Percentiles rank a stretch among this genome's conserved stretches.
Evolutionary conservation across 2,113 vertebrate genomes (phyloP).

Genomic region (Rhynchomys soricoides): DNA sequence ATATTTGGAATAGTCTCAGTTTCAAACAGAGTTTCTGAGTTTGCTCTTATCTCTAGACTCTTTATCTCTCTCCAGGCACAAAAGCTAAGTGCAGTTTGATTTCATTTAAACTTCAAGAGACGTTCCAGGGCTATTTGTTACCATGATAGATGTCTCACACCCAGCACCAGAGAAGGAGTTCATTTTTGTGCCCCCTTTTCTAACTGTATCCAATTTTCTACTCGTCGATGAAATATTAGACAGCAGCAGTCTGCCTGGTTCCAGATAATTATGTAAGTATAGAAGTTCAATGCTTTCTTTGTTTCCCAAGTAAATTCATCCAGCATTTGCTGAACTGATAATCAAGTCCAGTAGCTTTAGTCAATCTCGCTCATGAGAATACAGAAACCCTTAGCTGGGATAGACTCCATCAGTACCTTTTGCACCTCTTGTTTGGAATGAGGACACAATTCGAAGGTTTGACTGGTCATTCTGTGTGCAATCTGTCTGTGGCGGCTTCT

Average conservation of each 20-base stretch:
- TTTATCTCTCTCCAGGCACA: constrained; percentile 35
- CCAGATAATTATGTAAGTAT: constrained; percentile 53
- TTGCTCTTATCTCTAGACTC: constrained; percentile 53
- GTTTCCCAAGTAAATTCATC: constrained; percentile 71
- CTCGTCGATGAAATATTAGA: constrained; percentile 60
- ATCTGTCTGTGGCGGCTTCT: background rate
- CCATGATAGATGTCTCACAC: background rate
- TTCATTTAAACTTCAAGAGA: constrained; percentile 64
- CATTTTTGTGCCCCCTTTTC: constrained; percentile 11
- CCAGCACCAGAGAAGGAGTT: constrained; percentile 46
- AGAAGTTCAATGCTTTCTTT: constrained; percentile 74
- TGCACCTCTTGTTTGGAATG: background rate
- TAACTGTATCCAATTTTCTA: constrained; percentile 67
- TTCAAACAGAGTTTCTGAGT: constrained; percentile 62
- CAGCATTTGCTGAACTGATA: constrained; percentile 42
- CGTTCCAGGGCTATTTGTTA: constrained; percentile 53
- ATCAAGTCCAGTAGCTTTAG: constrained; percentile 19
- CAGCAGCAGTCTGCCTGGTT: constrained; percentile 28
- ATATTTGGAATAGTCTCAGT: constrained; percentile 61
- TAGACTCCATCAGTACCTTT: background rate
- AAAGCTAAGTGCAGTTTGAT: constrained; percentile 61
- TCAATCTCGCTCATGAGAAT: background rate
- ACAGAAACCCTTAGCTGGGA: constrained; percentile 14
- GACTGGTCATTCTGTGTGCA: background rate
- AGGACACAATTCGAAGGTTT: background rate